Conservation (phyloP, 2,113 vertebrate species). For the Tupaia tana region DNA sequence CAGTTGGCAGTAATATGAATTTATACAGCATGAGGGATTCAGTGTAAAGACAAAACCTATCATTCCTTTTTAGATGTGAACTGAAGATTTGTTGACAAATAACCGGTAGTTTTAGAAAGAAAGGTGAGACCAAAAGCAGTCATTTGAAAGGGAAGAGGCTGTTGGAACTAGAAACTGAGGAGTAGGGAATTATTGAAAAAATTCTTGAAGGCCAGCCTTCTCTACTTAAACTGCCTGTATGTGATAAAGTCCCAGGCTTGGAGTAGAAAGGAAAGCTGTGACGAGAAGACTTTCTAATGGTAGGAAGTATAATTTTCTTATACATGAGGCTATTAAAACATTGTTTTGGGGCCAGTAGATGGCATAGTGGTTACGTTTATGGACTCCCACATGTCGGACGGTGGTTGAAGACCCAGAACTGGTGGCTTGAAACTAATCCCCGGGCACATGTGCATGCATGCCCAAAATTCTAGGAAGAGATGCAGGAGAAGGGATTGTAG, state of each 20-base stretch:
- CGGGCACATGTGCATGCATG: too few species aligned
- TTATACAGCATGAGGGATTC: neutral
- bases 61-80: neutral
- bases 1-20: neutral
- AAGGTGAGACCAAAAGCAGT: neutral
- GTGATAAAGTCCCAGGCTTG: neutral
- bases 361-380: too few species aligned
- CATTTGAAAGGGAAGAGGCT: neutral
- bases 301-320: neutral
- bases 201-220: neutral
- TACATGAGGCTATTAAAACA: neutral
- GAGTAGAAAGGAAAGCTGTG: neutral
- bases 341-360: neutral
- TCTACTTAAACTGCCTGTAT: neutral
- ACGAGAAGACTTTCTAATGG: neutral
- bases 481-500: too few species aligned
- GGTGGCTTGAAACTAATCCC: too few species aligned
- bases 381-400: too few species aligned
- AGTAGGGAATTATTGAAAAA: neutral
- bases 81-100: neutral
- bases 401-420: too few species aligned
- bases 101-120: neutral
- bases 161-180: neutral
- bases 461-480: too few species aligned
- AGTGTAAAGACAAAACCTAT: conserved; percentile 6